phyloP scores from a whole-genome alignment of 2,888 invertebrate species.

The Callinectes sapidus region DNA sequence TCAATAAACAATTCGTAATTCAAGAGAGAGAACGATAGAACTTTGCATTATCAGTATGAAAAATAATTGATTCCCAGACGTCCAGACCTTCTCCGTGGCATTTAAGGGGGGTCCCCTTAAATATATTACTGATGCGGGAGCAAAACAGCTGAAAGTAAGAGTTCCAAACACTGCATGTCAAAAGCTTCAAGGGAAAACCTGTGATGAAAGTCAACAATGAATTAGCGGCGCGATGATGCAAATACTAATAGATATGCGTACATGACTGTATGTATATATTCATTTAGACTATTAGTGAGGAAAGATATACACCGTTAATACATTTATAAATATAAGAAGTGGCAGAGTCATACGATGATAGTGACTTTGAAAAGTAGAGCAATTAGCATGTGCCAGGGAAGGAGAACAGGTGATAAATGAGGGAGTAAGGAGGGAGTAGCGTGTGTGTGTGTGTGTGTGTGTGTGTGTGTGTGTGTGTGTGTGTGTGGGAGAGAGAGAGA shows the following conservation, averaged over 20 bases:
- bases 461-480: not conserved
- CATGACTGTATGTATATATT: not conserved
- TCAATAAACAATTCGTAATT: no score
- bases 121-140: not conserved
- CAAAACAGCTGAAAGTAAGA: not conserved
- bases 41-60: no score
- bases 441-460: not conserved
- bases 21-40: no score
- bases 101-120: no score
- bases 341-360: not conserved
- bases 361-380: not conserved
- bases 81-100: not conserved
- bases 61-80: no score
- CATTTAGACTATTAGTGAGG: not conserved
- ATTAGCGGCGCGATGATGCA: not conserved
- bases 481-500: constrained; percentile 1
- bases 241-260: not conserved
- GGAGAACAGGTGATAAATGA: not conserved
- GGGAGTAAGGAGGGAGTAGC: not conserved
- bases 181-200: not conserved
- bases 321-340: not conserved
- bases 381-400: not conserved
- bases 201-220: not conserved
- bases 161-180: not conserved
- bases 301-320: not conserved